Evolutionary conservation across 64 coral and sea anemone species (phyloP).

Genomic region (Cladopsammia gracilis): DNA sequence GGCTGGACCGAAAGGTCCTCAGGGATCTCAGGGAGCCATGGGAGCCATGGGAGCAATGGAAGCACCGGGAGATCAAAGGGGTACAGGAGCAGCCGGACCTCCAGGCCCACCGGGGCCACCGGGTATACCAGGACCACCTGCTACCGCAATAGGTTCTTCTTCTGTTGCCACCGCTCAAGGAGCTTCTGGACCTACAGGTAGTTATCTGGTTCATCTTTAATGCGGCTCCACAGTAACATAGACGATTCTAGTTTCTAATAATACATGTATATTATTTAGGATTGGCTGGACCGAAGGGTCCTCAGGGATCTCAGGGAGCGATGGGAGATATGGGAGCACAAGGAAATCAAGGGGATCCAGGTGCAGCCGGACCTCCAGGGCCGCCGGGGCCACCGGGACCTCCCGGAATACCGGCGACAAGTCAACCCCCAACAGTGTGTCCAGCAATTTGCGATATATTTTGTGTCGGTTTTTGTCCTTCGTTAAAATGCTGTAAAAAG

Average conservation of each 20-base stretch:
- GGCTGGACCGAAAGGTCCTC: too few species aligned
- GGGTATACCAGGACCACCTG: too few species aligned
- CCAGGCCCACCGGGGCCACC: neutral
- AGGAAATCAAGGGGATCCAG: neutral
- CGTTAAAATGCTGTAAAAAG: slow-evolving; percentile 12
- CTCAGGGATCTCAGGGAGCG: neutral
- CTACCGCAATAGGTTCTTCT: too few species aligned
- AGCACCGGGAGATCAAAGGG: too few species aligned
- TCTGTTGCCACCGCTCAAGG: too few species aligned
- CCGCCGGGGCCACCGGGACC: neutral
- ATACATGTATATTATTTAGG: neutral
- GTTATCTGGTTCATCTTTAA: too few species aligned
- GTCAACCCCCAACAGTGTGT: neutral
- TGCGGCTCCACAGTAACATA: too few species aligned
- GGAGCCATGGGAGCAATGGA: too few species aligned
- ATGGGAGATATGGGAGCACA: neutral
- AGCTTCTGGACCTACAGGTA: too few species aligned
- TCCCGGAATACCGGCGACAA: neutral
- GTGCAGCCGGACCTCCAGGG: neutral
- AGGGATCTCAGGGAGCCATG: too few species aligned
- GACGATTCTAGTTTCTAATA: neutral
- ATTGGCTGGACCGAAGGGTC: neutral
- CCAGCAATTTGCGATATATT: slow-evolving; percentile 25
- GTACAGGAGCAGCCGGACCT: neutral
- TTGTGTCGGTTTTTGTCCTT: slow-evolving; percentile 21